Evolutionary conservation across 2,797 vertebrate species (phyloP).

Genomic region (Rhinatrema bivittatum): DNA sequence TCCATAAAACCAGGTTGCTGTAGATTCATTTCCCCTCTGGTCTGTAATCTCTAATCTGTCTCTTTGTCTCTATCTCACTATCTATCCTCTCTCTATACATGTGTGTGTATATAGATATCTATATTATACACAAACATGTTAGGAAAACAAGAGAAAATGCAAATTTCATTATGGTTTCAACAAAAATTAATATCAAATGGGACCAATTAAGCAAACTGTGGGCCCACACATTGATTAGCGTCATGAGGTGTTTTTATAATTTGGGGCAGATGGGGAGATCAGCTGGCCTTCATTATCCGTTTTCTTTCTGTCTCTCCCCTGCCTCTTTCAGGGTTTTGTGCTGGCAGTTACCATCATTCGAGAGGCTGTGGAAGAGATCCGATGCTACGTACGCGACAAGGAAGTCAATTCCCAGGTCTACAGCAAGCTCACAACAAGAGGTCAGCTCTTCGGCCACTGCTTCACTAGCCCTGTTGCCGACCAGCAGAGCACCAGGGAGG

Average conservation of each 20-base stretch:
- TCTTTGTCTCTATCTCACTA: no score
- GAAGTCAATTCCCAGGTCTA: slow-evolving; percentile 98
- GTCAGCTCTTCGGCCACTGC: slow-evolving; percentile 50
- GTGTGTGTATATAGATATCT: no score
- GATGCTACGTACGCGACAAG: slow-evolving; percentile 90
- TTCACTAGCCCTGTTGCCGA: slow-evolving; percentile 14
- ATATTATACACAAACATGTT: no score
- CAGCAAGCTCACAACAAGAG: slow-evolving; percentile 92
- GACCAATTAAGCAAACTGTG: slow-evolving; percentile 1
- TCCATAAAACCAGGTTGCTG: no score
- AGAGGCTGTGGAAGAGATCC: slow-evolving; percentile 91
- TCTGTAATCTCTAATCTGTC: no score
- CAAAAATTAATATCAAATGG: no score
- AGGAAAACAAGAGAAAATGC: no score
- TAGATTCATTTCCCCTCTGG: no score
- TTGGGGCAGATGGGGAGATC: slow-evolving; percentile 26
- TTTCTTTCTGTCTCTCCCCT: not conserved
- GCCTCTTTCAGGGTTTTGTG: slow-evolving; percentile 76
- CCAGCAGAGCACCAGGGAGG: slow-evolving; percentile 2
- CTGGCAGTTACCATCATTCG: slow-evolving; percentile 83
- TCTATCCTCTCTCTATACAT: no score
- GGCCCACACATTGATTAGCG: not conserved
- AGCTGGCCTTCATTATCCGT: slow-evolving; percentile 2
- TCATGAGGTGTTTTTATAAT: not conserved
- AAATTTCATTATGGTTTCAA: no score